A percentile compares a stretch with the other conserved stretches of the same genome.
Conservation (phyloP, 1,140 invertebrate genomes). For the Scaptomyza pallida region DNA sequence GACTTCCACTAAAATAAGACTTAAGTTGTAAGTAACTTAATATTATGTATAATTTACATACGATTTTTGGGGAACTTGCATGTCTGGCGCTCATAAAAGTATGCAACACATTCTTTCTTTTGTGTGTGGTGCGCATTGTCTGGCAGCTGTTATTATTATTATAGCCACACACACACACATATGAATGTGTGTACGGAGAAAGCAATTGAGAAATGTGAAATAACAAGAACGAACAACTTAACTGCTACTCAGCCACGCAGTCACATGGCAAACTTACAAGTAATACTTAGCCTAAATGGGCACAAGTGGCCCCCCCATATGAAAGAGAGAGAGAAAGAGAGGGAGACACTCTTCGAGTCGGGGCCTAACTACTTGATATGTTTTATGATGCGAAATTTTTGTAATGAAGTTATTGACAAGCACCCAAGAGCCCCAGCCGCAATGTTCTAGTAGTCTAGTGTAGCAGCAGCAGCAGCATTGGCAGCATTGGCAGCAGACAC, state of each 20-base stretch:
- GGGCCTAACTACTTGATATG: conserved; percentile 37
- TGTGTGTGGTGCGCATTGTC: conserved; percentile 67
- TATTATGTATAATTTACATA: conserved; percentile 68
- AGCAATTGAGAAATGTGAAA: conserved; percentile 5
- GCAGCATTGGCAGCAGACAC: conserved; percentile 42
- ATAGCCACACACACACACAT: background rate
- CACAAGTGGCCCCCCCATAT: conserved; percentile 63
- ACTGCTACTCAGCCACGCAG: conserved; percentile 68
- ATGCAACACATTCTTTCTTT: conserved; percentile 62
- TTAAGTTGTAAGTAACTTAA: conserved; percentile 2
- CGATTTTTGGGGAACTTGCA: conserved; percentile 52
- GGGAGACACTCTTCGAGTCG: conserved; percentile 9
- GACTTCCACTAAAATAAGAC: background rate
- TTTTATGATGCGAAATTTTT: conserved; percentile 66
- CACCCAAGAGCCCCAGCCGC: background rate
- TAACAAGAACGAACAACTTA: conserved; percentile 31
- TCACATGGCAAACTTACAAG: conserved; percentile 78
- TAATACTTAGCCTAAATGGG: conserved; percentile 79
- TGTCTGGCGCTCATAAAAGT: conserved; percentile 67
- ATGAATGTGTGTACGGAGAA: background rate
- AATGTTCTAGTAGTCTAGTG: conserved; percentile 15
- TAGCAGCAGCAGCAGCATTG: conserved; percentile 15
- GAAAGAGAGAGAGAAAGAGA: conserved; percentile 23
- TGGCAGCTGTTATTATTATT: conserved; percentile 36
- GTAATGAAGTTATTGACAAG: conserved; percentile 77